Base-by-base conservation (phyloP, 1,140 invertebrate genomes). In the Drosophila ananassae region DNA sequence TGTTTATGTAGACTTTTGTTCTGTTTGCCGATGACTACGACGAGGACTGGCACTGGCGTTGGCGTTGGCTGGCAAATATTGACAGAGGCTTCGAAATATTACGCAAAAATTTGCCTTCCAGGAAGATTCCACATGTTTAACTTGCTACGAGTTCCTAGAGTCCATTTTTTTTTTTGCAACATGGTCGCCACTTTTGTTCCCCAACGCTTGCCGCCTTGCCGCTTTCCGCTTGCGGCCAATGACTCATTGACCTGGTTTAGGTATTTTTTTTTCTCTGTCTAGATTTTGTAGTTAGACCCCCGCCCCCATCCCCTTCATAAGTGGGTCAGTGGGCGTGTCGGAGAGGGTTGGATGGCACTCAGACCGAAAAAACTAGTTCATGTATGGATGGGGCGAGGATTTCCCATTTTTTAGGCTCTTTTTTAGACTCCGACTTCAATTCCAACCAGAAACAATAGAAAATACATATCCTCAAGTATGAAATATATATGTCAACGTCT, bases 51-150 rank as follows among this genome's bases (percentile, higher is more conserved):
- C 39, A 21, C 17, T 39, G 62, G 53, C 60, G 79, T 53, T 46
- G 62, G 72, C 62, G 61, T 62, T 85, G 73, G 51, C 68, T 69
- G 51, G 78, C 82, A 87, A 87, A 87, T 87, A 87, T 87, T 87
- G 83, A 87, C 83, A 87, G 83, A 89, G 83, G 83, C 82, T 82
- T 89, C 79, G 59, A 87, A 87, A 87, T 89, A 81, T 87, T 82
- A 89, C 75, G 78, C 72, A 87, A 81, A 85, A 85, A 75, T 58
- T 54, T 44, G 61, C 73, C 64, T 74, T 50, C 56, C 32, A 41
- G 52, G 25, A 46, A 61, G 73, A 48, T 61, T 68, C 63, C 63
- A 75, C 47, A 59, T 48, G 41, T 55, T 55, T 68, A 53, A 44
- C 50, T 53, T 22, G 41, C 55, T 13, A 21, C 55, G 41, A 17